Evolutionary conservation across 2,113 vertebrate species (phyloP), one percentile per base, ranked within the genome.

Genomic region (Strigops habroptila): DNA sequence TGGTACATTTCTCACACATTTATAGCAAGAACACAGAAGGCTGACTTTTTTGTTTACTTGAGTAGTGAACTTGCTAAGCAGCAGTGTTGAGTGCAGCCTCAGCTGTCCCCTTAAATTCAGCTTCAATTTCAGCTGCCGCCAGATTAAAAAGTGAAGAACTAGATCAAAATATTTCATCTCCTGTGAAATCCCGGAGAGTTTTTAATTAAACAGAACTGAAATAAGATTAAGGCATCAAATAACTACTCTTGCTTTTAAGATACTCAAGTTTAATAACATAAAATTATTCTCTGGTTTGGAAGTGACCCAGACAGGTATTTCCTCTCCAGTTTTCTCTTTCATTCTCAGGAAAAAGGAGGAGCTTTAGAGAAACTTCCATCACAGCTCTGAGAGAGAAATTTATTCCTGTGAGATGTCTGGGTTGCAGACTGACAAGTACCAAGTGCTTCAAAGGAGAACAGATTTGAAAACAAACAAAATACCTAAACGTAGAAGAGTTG

Each of bases 281-380:
- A 90, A 86, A 74, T 30, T 67, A 18, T 67, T 86, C 53, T 85
- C 49, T 83, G 30, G 18, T 85, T 93, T 96, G 90, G 68, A 88
- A 88, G 65, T 76, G 35, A 78, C 69, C 76, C 55, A 94, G 76
- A 88, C 51, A 76, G 69, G n/a, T 92, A 94, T 82, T 94, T 96
- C 73, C 83, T 96, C 39, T 76, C 49, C 31, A 82, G 44, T 88
- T 86, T 86, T 88, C 73, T 79, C 35, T 71, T 91, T 81, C 69
- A 60, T 41, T 88, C 62, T 83, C 79, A 86, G 57, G 24, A 78
- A 91, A 67, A 71, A 88, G 19, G 6, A 39, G 39, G 18, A 90
- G 48, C 33, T 94, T 90, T 60, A 90, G 24, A 68, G n/a, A 86
- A 94, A 83, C 23, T 78, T 90, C 48, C 28, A 71, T 59, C 3